Evolutionary conservation across 2,888 invertebrate genomes (phyloP).

Genomic region (Nomada fabriciana): DNA sequence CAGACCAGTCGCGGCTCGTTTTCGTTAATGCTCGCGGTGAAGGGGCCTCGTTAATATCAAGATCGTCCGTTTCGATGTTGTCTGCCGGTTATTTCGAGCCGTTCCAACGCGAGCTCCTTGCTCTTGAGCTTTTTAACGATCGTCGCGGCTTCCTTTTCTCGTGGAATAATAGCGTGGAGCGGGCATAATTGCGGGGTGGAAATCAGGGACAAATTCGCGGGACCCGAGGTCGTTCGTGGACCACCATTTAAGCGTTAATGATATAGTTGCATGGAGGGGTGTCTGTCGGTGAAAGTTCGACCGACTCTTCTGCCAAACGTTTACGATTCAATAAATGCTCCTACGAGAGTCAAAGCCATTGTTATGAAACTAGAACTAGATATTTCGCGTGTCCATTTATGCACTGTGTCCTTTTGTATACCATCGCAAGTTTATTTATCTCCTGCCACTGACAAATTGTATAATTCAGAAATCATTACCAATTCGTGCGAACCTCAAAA

Average conservation of each 20-base stretch:
- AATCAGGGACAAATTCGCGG: constrained; percentile 14
- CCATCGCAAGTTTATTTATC: too few species aligned
- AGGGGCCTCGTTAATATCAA: constrained; percentile 33
- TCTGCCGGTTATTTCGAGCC: constrained; percentile 10
- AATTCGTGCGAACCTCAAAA: too few species aligned
- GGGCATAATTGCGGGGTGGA: constrained; percentile 12
- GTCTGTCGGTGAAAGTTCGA: constrained; percentile 10
- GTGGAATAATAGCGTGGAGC: constrained; percentile 22
- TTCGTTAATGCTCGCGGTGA: constrained; percentile 27
- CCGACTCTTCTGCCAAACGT: not conserved
- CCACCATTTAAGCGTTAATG: not conserved
- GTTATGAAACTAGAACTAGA: not conserved
- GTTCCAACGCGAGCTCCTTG: not conserved
- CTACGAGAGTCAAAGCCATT: not conserved
- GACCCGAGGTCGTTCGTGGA: not conserved
- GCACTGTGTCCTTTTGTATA: too few species aligned
- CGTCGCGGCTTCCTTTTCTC: not conserved
- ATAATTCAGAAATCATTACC: too few species aligned
- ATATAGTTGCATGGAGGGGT: constrained; percentile 9
- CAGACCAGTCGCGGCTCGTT: constrained; percentile 21
- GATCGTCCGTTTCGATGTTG: constrained; percentile 28
- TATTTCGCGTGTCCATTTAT: too few species aligned
- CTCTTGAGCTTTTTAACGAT: constrained; percentile 1
- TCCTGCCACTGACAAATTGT: too few species aligned
- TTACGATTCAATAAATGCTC: not conserved